phyloP scores from a whole-genome alignment of 2,888 invertebrate species.

The Epirrita christyi region DNA sequence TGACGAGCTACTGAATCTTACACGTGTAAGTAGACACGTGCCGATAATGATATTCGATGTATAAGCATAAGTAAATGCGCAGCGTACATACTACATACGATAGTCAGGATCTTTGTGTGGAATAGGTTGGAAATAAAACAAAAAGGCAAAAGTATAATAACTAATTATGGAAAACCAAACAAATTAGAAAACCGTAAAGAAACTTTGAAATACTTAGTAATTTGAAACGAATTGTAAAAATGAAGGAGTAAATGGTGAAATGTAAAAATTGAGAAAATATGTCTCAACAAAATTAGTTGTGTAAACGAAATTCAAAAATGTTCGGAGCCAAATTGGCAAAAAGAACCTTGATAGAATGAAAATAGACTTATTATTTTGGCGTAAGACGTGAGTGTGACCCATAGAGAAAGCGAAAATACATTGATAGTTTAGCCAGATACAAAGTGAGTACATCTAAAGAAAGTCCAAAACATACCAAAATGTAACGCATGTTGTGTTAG shows the following conservation, averaged over 20 bases:
- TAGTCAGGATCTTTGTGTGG: conserved; percentile 8
- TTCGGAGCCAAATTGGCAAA: neutral
- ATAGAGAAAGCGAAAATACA: conserved; percentile 1
- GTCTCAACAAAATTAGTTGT: neutral
- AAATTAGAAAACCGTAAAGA: too few relatives aligned
- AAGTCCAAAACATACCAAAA: too few relatives aligned
- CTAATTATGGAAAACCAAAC: too few relatives aligned
- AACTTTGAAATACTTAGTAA: neutral
- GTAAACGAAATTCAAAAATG: neutral
- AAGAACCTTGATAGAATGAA: neutral
- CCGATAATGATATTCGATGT: conserved; percentile 5
- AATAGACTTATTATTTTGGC: conserved; percentile 4
- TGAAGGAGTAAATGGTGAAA: too few relatives aligned
- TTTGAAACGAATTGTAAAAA: too few relatives aligned
- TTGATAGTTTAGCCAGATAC: neutral
- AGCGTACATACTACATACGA: conserved; percentile 8
- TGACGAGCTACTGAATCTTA: conserved; percentile 10
- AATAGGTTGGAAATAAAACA: conserved; percentile 7
- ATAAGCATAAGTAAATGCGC: conserved; percentile 2
- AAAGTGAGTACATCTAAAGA: neutral
- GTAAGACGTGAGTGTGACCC: neutral
- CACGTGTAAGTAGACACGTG: conserved; percentile 32
- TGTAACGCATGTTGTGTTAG: too few relatives aligned
- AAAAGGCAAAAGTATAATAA: too few relatives aligned
- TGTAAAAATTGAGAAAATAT: neutral